A percentile compares a stretch with the other conserved stretches of the same genome.
These are phyloP conservation scores for Sinotaia quadrata DNA, from an alignment of 2,888 invertebrate genomes.

Conservation along the genomic window DNA sequence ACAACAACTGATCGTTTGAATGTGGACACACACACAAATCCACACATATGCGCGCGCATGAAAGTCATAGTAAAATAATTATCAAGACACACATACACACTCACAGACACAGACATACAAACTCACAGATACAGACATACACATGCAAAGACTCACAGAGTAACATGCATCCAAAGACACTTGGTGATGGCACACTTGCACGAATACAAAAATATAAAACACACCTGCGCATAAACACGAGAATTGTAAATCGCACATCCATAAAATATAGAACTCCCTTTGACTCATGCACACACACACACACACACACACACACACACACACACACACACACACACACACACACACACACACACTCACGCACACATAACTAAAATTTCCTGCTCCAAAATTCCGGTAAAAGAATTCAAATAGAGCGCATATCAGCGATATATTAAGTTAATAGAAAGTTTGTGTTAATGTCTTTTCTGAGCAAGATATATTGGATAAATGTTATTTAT, in stretches of 20 bases:
- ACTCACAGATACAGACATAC: too few species aligned
- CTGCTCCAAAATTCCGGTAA: too few species aligned
- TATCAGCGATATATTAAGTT: too few species aligned
- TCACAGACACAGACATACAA: conserved; percentile 6
- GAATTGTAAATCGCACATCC: background rate
- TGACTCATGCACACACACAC: too few species aligned
- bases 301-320: conserved; percentile 9
- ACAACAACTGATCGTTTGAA: too few species aligned
- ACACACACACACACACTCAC: conserved; percentile 11
- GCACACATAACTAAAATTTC: too few species aligned
- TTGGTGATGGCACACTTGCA: background rate
- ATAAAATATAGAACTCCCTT: background rate
- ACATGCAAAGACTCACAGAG: background rate
- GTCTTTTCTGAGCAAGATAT: too few species aligned
- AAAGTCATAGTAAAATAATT: background rate
- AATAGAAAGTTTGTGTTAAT: too few species aligned
- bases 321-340: conserved; percentile 16
- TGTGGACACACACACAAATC: background rate
- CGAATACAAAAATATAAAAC: background rate
- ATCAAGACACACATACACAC: conserved; percentile 18
- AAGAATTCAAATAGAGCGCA: too few species aligned
- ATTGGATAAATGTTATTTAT: too few species aligned
- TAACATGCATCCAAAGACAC: background rate
- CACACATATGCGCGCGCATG: background rate
- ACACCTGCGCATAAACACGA: background rate